Conservation (phyloP, 2,113 vertebrate species). For the Rattus rattus region DNA sequence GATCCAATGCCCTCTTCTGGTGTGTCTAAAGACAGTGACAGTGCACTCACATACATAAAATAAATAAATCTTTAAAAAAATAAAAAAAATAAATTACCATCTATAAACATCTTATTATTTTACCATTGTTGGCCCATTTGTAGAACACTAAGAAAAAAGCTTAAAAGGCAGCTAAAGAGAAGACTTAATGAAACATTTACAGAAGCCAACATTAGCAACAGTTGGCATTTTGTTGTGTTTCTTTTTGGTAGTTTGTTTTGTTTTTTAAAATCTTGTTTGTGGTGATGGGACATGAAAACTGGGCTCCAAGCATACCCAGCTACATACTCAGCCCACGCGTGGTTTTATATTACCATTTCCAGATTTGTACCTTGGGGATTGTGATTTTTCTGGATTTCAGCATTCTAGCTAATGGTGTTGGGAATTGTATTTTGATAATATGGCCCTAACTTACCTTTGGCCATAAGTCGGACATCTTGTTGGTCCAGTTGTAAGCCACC, state of each 20-base stretch:
- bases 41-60: too few relatives aligned
- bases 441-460: not conserved
- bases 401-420: not conserved
- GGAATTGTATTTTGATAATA: not conserved
- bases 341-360: not conserved
- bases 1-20: too few relatives aligned
- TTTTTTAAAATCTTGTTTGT: not conserved
- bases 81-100: not conserved
- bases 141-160: not conserved
- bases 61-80: too few relatives aligned
- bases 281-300: not conserved
- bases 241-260: not conserved
- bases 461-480: not conserved
- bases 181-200: not conserved
- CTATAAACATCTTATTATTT: slow-evolving; percentile 18
- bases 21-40: too few relatives aligned
- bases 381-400: not conserved
- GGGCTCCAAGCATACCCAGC: not conserved
- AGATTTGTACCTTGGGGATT: not conserved
- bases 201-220: not conserved
- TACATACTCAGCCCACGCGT: not conserved
- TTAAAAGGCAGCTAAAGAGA: not conserved
- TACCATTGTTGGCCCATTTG: not conserved
- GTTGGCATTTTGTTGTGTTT: not conserved
- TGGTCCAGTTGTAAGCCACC: not conserved